Base-by-base conservation (phyloP, 2,888 invertebrate species). In the Chloroclystis v-ata region DNA sequence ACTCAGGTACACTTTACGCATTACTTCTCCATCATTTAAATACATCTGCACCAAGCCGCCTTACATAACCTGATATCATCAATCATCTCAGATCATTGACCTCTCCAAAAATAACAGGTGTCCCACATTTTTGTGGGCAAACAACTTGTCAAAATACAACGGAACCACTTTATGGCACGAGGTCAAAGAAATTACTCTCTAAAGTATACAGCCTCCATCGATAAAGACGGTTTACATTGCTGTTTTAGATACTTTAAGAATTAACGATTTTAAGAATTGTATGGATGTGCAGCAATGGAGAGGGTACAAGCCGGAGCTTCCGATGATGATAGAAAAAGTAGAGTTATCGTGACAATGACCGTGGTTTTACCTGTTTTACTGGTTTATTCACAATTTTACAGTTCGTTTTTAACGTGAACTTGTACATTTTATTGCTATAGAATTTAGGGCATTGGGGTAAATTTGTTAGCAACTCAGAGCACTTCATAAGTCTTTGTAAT, bases 81-180 rank as follows among this genome's bases (percentile, higher is more conserved):
- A 10, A 48, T 48, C 33, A 41, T 11, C 24, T 14, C 26, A 63
- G 75, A 69, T 72, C 61, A 71, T 40, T 65, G 73, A 74, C 62
- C 72, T 54, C 55, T 58, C 43, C 54, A 52, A 61, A 33, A 54
- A 61, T 54, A 67, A 57, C 73, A 74, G 67, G 69, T 77, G 80
- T 67, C 73, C 75, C 65, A 79, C 72, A 75, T 78, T 67, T 63
- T 66, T 57, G 59, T 67, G 65, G 64, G 64, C 66, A 77, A 80
- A 78, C 71, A 69, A 64, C 74, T 72, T 77, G 80, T 76, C 78
- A 80, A 76, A 78, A 81, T 63, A 75, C 75, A 82, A 79, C 74
- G 75, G 77, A 69, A 75, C 66, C 46, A 46, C 47, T 49, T 43
- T 50, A 40, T 37, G 43, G 47, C 45, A 58, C 56, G 55, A 54